Base-by-base conservation (phyloP, 2,797 vertebrate genomes). In the Orientallactaga sibirica region DNA sequence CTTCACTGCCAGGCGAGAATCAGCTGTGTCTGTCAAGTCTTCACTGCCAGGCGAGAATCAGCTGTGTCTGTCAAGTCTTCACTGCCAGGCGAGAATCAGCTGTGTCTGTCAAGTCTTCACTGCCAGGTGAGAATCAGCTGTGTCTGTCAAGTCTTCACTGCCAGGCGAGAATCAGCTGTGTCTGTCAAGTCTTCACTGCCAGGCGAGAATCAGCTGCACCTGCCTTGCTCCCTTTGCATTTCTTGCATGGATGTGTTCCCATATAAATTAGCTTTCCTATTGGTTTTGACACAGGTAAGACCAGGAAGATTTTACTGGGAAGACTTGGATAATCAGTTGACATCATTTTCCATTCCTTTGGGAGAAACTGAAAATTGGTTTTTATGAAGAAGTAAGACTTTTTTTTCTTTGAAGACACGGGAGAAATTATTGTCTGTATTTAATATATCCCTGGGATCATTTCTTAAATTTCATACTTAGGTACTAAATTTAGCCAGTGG, bases 201-300 rank as follows among this genome's bases (percentile, higher is more conserved):
- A n/a, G n/a, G n/a, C n/a, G n/a, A n/a, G n/a, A n/a, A n/a, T n/a
- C n/a, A n/a, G n/a, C n/a, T n/a, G n/a, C n/a, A n/a, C n/a, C 75
- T 68, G 52, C 58, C 71, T 81, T 90, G 61, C 19, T 25, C 29
- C 18, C 3, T 66, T 66, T 12, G 9, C 61, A 25, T 82, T 88
- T 89, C 75, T 74, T 74, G 79, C 12, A 12, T 77, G 61, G 73
- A 83, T 86, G 81, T 90, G 15, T 68, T 94, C 85, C 43, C 67
- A 33, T 94, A 77, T 93, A 83, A 89, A 91, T 92, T 87, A 25
- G 24, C 48, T 93, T 73, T 95, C 58, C 52, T 90, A 70, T 92
- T 96, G 80, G 75, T 86, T 92, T 80, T 88, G 79, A 88, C 29
- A n/a, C 48, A 41, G 15, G 14, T 75, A 78, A 85, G 58, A 62